Evolutionary conservation across 1,140 invertebrate species (phyloP).

Genomic region (Coenobita brevimanus): DNA sequence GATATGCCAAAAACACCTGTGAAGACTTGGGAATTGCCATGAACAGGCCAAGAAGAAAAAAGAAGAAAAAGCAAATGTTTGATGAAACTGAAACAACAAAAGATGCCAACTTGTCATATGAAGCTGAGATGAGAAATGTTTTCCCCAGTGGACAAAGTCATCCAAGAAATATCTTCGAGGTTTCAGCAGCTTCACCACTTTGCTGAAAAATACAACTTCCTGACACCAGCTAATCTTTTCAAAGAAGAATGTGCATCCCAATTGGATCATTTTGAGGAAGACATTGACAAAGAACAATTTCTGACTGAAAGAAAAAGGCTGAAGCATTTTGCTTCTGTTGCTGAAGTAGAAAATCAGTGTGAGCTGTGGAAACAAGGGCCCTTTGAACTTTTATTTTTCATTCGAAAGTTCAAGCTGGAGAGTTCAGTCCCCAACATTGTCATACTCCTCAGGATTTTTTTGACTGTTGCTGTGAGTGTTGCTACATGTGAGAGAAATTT

Average conservation of each 20-base stretch:
- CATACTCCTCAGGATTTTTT: background rate
- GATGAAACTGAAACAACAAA: background rate
- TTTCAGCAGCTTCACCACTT: too few relatives aligned
- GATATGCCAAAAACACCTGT: background rate
- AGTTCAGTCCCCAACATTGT: constrained; percentile 24
- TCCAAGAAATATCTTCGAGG: background rate
- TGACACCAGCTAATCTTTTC: background rate
- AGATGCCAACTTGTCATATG: background rate
- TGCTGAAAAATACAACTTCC: too few relatives aligned
- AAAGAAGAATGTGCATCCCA: constrained; percentile 15
- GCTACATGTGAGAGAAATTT: constrained; percentile 11
- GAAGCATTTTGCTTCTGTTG: background rate
- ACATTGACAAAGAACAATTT: constrained; percentile 6
- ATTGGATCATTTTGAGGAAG: constrained; percentile 5
- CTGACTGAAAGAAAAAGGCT: constrained; percentile 26
- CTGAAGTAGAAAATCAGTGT: constrained; percentile 15
- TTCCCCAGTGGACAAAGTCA: background rate
- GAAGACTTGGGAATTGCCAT: background rate
- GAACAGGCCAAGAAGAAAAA: background rate
- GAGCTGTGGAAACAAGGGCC: constrained; percentile 18
- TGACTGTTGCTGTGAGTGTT: constrained; percentile 8
- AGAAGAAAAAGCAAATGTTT: background rate
- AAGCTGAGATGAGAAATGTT: background rate
- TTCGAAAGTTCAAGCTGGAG: constrained; percentile 10
- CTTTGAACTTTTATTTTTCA: constrained; percentile 19